phyloP scores from a whole-genome alignment of 2,113 vertebrate genomes.

The Gopherus flavomarginatus region DNA sequence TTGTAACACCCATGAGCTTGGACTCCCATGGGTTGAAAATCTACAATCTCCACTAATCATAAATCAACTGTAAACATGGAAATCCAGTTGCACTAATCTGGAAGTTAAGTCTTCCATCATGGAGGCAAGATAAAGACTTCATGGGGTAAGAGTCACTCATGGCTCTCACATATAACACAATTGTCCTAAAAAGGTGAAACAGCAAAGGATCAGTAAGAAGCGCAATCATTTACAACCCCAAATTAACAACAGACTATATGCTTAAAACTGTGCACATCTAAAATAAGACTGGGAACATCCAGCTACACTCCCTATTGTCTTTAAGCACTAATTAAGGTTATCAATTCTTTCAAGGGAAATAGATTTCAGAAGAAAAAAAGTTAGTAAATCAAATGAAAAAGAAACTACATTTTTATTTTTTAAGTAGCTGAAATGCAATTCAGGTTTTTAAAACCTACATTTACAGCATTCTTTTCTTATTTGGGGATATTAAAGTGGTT shows the following conservation, averaged over 20 bases:
- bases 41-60: not conserved
- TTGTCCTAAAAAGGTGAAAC: not conserved
- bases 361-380: not conserved
- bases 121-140: not conserved
- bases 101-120: not conserved
- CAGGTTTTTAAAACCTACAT: not conserved
- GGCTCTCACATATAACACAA: not conserved
- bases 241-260: not conserved
- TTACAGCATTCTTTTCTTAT: not conserved
- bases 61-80: not conserved
- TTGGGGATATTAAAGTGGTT: not conserved
- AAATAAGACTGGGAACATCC: not conserved
- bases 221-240: not conserved
- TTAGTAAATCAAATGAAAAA: not conserved
- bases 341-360: not conserved
- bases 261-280: not conserved
- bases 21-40: not conserved
- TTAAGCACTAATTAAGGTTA: not conserved
- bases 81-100: not conserved
- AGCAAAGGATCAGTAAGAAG: not conserved
- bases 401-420: not conserved
- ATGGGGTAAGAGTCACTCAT: not conserved
- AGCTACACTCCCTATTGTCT: not conserved
- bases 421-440: not conserved
- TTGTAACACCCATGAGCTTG: not conserved